Evolutionary conservation across 1,140 invertebrate species (phyloP).

Genomic region (Listronotus bonariensis): DNA sequence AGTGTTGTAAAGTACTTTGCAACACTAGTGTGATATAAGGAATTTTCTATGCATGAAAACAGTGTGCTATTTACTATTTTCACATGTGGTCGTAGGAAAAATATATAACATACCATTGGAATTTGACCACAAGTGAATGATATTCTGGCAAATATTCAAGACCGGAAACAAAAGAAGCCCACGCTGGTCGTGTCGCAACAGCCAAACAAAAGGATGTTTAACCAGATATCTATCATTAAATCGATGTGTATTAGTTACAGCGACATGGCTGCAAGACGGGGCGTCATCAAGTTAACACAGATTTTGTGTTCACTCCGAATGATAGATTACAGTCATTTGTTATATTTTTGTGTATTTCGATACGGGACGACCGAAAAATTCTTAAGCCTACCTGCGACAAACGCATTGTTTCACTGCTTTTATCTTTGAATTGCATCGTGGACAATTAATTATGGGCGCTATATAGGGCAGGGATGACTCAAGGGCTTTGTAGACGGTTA

Average conservation of each 20-base stretch:
- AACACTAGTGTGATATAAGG: no score
- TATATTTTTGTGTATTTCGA: conserved; percentile 32
- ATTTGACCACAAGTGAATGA: no score
- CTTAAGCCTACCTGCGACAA: conserved; percentile 30
- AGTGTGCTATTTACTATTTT: no score
- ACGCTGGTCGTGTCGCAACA: conserved; percentile 23
- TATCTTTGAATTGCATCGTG: conserved; percentile 29
- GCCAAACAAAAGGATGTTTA: conserved; percentile 34
- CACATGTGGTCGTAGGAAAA: no score
- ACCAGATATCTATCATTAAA: conserved; percentile 35
- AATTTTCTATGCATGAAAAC: no score
- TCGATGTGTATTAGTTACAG: conserved; percentile 32
- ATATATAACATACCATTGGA: no score
- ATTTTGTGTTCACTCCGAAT: conserved; percentile 36
- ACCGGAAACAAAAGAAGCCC: conserved; percentile 29
- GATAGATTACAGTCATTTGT: conserved; percentile 39
- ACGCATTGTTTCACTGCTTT: conserved; percentile 33
- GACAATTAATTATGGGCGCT: conserved; percentile 27
- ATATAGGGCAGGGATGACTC: conserved; percentile 27
- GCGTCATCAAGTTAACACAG: conserved; percentile 40
- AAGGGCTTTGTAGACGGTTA: background rate
- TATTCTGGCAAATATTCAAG: no score
- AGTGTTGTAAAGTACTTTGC: no score
- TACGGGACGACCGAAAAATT: conserved; percentile 12
- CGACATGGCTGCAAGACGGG: conserved; percentile 27